Base-by-base conservation (phyloP, 2,113 vertebrate species). In the Cephalopholis sonnerati region DNA sequence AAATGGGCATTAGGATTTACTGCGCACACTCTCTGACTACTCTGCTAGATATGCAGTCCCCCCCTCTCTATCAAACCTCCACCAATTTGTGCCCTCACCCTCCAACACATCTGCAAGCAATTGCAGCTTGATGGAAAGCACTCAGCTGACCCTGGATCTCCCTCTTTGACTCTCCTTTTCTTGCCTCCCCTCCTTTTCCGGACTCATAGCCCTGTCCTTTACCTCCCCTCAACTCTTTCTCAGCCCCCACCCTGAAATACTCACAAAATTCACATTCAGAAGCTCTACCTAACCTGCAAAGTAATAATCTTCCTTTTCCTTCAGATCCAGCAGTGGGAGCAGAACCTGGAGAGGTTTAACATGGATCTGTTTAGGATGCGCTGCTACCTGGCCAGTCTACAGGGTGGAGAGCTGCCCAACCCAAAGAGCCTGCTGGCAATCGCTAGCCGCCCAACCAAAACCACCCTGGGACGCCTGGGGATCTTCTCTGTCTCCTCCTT, bases 301-400 rank as follows among this genome's bases (percentile, higher is more conserved):
- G 2, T 16, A 15, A 36, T 18, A 0, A 12, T 63, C 39, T 48
- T 65, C 16, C 2, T 68, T 10, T 57, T 24, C 69, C 69, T 88
- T 88, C 92, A 99, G 98, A 99, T 99, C 87, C 98, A 98, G 91
- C 98, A 99, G 76, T 99, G 98, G 98, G 98, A 99, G 84, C 98
- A 99, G 95, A 99, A 99, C 87, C 94, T 99, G 93, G 98, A 99
- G 94, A 96, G 96, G 74, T 99, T 99, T 85, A 98, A 98, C 94
- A 97, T 98, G 95, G 98, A 99, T 65, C 96, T 99, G 72, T 99
- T 99, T 88, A 94, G 98, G 82, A 96, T 97, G 96, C 97, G 98
- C 59, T 99, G 98, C 92, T 99, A 99, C 76, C 94, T 99, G 76
- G 96, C 98, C 81, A 99, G 98, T 90, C 94, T 99, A 58, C 98